A percentile compares a stretch with the other conserved stretches of the same genome.
Conservation (phyloP, 2,888 invertebrate genomes). For the Diadegma fenestrale region DNA sequence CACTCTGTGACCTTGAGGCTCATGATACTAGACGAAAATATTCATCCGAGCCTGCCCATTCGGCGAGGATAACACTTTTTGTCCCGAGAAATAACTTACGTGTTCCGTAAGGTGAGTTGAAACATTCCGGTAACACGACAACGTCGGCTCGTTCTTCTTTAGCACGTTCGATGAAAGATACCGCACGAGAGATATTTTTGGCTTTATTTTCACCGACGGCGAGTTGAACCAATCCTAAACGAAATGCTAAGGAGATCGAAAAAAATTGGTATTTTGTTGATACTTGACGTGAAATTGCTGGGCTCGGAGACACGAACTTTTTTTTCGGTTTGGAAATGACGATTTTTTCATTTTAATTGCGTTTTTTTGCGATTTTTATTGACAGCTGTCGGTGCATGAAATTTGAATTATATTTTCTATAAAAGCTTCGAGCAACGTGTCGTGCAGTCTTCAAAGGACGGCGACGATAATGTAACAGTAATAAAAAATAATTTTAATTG, state of each 20-base stretch:
- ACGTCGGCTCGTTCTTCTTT: conserved; percentile 88
- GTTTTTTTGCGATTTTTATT: background rate
- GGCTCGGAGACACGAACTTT: background rate
- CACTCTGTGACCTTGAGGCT: background rate
- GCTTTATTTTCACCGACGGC: conserved; percentile 91
- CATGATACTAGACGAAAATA: background rate
- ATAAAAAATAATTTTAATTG: no score
- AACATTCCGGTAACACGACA: conserved; percentile 93
- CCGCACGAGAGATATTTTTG: conserved; percentile 91
- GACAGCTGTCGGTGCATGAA: no score
- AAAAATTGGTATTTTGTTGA: background rate
- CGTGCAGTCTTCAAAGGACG: no score
- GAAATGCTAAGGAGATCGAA: conserved; percentile 86
- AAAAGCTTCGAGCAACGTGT: no score
- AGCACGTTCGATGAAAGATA: conserved; percentile 90
- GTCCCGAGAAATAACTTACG: conserved; percentile 83
- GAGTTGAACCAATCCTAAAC: conserved; percentile 93
- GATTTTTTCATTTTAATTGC: background rate
- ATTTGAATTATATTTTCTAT: no score
- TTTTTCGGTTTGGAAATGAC: background rate
- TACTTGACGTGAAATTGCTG: no score
- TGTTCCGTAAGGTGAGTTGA: conserved; percentile 97
- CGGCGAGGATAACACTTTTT: background rate
- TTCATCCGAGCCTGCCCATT: background rate
- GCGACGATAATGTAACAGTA: no score